Evolutionary conservation across 1,140 invertebrate genomes (phyloP).

Genomic region (Notospermus geniculatus): DNA sequence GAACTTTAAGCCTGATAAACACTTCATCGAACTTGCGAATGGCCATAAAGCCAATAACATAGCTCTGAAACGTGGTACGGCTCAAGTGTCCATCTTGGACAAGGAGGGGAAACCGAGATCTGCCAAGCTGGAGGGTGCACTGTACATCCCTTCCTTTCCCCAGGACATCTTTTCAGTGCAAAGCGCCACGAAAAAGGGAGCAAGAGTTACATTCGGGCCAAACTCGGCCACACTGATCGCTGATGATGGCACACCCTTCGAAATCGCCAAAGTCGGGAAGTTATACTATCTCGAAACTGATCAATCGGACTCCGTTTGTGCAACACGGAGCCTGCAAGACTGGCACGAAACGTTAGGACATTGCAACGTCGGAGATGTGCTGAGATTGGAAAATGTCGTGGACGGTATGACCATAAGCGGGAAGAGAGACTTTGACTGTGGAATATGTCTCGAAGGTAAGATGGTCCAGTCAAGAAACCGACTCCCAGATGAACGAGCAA

Average conservation of each 20-base stretch:
- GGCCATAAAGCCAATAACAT: conserved; percentile 8
- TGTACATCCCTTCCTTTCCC: conserved; percentile 19
- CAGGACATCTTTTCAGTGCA: conserved; percentile 22
- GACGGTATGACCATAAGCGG: no score
- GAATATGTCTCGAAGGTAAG: conserved; percentile 5
- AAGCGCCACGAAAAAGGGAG: conserved; percentile 14
- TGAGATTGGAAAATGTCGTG: conserved; percentile 1
- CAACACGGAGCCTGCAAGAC: not conserved
- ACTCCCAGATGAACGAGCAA: no score
- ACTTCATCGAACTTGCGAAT: conserved; percentile 18
- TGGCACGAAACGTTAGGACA: conserved; percentile 9
- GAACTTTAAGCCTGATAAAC: conserved; percentile 14
- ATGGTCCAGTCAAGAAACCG: no score
- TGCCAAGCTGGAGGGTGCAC: not conserved
- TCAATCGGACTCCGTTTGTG: not conserved
- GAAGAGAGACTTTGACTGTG: no score
- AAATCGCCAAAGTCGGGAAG: conserved; percentile 2
- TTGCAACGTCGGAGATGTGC: conserved; percentile 6
- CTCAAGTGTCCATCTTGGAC: conserved; percentile 9
- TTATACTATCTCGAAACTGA: conserved; percentile 1
- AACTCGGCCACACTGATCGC: not conserved
- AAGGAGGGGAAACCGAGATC: not conserved
- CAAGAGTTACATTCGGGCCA: not conserved
- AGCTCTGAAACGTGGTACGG: conserved; percentile 10
- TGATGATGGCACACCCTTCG: not conserved